Base-by-base conservation (phyloP, 2,797 vertebrate species). In the Argya squamiceps region DNA sequence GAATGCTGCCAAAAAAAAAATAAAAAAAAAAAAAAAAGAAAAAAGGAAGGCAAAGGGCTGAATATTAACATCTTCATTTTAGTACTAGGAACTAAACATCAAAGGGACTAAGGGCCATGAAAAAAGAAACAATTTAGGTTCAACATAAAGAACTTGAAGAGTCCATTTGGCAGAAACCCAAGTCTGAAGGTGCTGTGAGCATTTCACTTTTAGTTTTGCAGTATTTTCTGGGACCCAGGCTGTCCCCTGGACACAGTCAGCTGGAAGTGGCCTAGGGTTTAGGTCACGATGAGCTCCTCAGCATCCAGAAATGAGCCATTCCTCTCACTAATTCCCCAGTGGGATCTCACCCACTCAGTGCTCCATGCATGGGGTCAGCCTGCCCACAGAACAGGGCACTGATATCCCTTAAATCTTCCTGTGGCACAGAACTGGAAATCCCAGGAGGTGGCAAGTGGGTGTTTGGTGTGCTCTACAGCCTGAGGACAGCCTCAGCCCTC, bases 1-100 rank as follows among this genome's bases (percentile, higher is more conserved):
- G 84, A 86, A 77, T 4, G 9, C 26, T 46, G 68, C 37, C 9
- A 21, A 11, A 76, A 69, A 52, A 41, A 55, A 76, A 69, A 50
- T 34, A 81, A 52, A 52, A 21, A 10, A 76, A 69, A 52, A 41
- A 82, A 44, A 49, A 23, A 62, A 26, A 43, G 8, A 50, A 56
- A 39, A 59, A 75, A 44, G 2, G 4, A 67, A 85, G 52, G 78
- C 20, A 89, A 87, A 89, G 36, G 56, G 18, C 26, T 70, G 55
- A 84, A 63, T 86, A 88, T 68, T 91, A 93, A 93, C n/a, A 68
- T 89, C 34, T 41, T 34, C 14, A 24, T 89, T 96, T 96, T 83
- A 77, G 52, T 80, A 19, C 44, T 74, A 50, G 49, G 75, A 96
- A 37, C 37, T 67, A 53, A 80, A 85, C 56, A 84, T 68, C 44